A percentile compares a stretch with the other conserved stretches of the same genome.
These are phyloP conservation scores for Nymphalis polychloros DNA, from an alignment of 2,888 invertebrate species.

Conservation along the genomic window DNA sequence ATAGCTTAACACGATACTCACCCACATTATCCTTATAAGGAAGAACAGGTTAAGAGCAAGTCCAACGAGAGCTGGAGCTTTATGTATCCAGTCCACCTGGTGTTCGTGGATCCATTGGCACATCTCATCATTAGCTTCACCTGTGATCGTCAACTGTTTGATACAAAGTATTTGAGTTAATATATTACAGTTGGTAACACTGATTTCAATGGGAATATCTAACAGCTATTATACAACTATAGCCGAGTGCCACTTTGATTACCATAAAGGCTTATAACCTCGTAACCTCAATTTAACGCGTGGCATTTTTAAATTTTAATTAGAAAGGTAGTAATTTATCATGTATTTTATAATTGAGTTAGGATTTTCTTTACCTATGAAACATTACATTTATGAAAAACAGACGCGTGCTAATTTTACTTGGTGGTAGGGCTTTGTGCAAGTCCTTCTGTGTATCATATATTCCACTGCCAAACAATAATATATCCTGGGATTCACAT, in stretches of 20 bases:
- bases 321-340: too few species aligned
- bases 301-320: background rate
- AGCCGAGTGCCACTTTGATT: background rate
- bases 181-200: background rate
- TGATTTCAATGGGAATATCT: background rate
- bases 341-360: too few species aligned
- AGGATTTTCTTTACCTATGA: too few species aligned
- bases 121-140: slow-evolving; percentile 72
- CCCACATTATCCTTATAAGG: slow-evolving; percentile 93
- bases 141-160: slow-evolving; percentile 57
- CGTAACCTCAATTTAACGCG: background rate
- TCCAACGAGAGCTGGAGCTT: slow-evolving; percentile 90
- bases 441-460: too few species aligned
- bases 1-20: slow-evolving; percentile 67
- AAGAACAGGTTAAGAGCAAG: slow-evolving; percentile 91
- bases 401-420: too few species aligned
- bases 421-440: too few species aligned
- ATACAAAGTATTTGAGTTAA: background rate
- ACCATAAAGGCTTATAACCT: background rate
- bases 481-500: too few species aligned
- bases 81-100: slow-evolving; percentile 93
- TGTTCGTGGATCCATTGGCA: slow-evolving; percentile 92
- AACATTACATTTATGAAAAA: too few species aligned
- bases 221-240: background rate
- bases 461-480: too few species aligned